Evolutionary conservation across 2,888 invertebrate genomes (phyloP), one percentile per base, ranked within the genome.

Genomic region (Craniophora ligustri): DNA sequence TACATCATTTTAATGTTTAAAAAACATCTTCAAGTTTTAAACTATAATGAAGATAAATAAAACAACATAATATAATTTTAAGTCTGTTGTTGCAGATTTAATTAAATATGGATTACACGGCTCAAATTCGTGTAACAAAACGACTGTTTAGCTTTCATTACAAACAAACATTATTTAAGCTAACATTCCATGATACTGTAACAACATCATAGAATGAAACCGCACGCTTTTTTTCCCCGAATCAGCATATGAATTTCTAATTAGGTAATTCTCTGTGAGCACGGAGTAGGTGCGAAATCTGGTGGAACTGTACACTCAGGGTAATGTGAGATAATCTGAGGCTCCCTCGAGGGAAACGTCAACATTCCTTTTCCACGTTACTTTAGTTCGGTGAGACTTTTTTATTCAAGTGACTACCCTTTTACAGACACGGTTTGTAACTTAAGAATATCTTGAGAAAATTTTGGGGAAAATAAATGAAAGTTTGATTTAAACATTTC

Each of bases 351-450:
- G 78, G 41, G 49, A 45, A 60, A 58, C 58, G 70, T 77, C 75
- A 78, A 73, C 76, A 67, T 68, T 72, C 72, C 63, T 68, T 46
- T 67, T 56, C 59, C 60, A 61, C 58, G 59, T 60, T 61, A 56
- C 36, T 65, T 70, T 68, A 68, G 61, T 66, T 69, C 45, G 30
- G 31, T 30, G 38, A 48, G 42, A 49, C 67, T 73, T 74, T 72
- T 78, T 77, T 72, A 74, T 70, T 74, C 67, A 69, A 60, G 35
- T 51, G 45, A 60, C 49, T 67, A 53, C 47, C 30, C 47, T 68
- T 72, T 67, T 30, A 30, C 13, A 21, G 35, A 26, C 30, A 34
- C 7, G 13, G 36, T 46, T 36, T 19, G 47, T 54, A 62, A 56
- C 53, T 60, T 53, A 58, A 56, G 42, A 57, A 56, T 15, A 21